Evolutionary conservation across 2,113 vertebrate species (phyloP).

Genomic region (Antigone vipio): DNA sequence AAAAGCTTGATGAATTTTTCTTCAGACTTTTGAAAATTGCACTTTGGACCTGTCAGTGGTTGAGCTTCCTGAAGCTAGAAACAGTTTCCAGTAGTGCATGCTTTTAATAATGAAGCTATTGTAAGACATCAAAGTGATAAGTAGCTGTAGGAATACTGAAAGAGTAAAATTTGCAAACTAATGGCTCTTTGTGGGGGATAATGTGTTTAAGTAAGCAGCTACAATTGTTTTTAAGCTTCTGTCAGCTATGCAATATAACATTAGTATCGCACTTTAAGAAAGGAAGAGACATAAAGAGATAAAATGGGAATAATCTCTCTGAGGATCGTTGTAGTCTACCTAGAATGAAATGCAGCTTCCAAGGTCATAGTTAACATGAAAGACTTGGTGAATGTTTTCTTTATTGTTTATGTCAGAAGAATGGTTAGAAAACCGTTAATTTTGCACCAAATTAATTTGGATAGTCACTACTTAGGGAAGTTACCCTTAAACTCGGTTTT

Average conservation of each 20-base stretch:
- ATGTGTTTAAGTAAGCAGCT: neutral
- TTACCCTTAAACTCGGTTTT: neutral
- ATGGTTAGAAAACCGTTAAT: neutral
- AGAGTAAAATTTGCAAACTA: neutral
- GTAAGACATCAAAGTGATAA: neutral
- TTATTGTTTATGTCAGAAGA: neutral
- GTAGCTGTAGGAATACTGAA: neutral
- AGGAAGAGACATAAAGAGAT: neutral
- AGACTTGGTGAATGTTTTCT: neutral
- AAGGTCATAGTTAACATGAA: neutral
- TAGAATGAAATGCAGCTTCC: neutral
- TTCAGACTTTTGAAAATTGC: neutral
- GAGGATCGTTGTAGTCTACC: neutral
- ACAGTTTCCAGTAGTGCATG: neutral
- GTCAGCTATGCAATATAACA: neutral
- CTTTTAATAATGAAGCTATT: neutral
- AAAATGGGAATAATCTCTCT: neutral
- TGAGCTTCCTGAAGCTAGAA: neutral
- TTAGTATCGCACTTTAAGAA: neutral
- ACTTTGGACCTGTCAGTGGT: neutral
- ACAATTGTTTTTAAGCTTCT: neutral
- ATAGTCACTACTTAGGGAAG: neutral
- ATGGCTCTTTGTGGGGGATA: neutral
- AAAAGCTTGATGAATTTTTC: neutral
- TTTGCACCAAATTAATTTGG: neutral